Percentiles rank a stretch among this genome's conserved stretches.
These are phyloP conservation scores for Drosophila kohkoa DNA, from an alignment of 1,140 invertebrate species.

Conservation along the genomic window DNA sequence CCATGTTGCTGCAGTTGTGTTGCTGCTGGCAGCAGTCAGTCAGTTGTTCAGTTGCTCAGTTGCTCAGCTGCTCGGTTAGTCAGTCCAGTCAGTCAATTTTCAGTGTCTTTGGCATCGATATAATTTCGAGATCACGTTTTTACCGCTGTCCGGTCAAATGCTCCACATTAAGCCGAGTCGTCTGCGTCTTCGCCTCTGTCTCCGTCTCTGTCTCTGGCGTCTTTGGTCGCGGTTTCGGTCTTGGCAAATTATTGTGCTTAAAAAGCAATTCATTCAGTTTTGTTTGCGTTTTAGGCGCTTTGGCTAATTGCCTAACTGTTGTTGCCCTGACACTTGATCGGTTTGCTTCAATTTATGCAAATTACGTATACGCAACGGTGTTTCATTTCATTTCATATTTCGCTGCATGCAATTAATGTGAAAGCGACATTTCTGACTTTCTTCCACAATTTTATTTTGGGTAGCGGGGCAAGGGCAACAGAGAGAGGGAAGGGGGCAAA, in stretches of 20 bases:
- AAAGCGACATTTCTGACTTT: conserved; percentile 78
- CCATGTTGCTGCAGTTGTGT: not conserved
- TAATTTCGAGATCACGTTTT: conserved; percentile 81
- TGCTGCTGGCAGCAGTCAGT: conserved; percentile 39
- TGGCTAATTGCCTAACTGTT: conserved; percentile 50
- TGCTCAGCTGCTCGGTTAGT: conserved; percentile 13
- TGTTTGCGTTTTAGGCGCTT: conserved; percentile 43
- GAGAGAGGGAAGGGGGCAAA: not conserved
- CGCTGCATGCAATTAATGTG: conserved; percentile 71
- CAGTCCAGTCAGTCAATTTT: conserved; percentile 57
- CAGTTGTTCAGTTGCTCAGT: conserved; percentile 40
- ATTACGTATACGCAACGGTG: conserved; percentile 54
- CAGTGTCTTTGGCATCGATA: conserved; percentile 63
- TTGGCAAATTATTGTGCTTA: conserved; percentile 43
- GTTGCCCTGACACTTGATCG: conserved; percentile 20
- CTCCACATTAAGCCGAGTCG: conserved; percentile 59
- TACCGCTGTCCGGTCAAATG: conserved; percentile 74
- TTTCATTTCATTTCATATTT: conserved; percentile 37
- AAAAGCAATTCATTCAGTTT: conserved; percentile 66
- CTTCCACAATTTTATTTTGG: conserved; percentile 42
- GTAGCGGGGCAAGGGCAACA: not conserved
- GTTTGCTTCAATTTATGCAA: conserved; percentile 67
- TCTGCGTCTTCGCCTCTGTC: not conserved
- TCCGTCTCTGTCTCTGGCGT: not conserved
- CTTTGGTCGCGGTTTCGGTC: not conserved